A percentile compares a stretch with the other conserved stretches of the same genome.
Conservation (phyloP, 2,888 invertebrate species). For the Elegia similella region DNA sequence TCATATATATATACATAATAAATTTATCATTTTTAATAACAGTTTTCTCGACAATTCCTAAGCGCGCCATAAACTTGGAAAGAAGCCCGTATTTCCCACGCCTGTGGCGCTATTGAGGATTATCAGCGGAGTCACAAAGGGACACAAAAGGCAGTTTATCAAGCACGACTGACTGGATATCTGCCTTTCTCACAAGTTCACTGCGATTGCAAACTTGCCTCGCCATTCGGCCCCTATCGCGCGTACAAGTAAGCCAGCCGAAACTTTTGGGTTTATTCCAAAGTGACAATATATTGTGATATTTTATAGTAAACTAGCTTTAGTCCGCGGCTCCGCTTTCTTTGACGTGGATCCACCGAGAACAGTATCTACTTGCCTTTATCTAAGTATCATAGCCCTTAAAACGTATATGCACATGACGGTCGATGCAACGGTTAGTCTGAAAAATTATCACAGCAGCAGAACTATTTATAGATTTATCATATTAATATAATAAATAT, state of each 20-base stretch:
- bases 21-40: constrained; percentile 9
- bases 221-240: constrained; percentile 35
- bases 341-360: too few species aligned
- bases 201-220: constrained; percentile 45
- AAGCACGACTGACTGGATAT: constrained; percentile 59
- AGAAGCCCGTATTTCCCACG: constrained; percentile 45
- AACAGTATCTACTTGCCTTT: too few species aligned
- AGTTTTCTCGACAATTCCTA: constrained; percentile 12
- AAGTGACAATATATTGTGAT: constrained; percentile 18
- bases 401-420: too few species aligned
- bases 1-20: too few species aligned
- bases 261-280: constrained; percentile 20
- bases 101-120: constrained; percentile 50
- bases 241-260: constrained; percentile 12
- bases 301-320: background rate
- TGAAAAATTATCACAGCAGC: too few species aligned
- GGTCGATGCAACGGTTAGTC: too few species aligned
- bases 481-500: too few species aligned
- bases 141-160: constrained; percentile 69
- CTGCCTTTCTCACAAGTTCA: constrained; percentile 48
- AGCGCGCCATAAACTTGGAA: constrained; percentile 36
- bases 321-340: too few species aligned
- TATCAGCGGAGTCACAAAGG: constrained; percentile 61
- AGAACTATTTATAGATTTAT: too few species aligned
- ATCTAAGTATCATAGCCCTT: too few species aligned